phyloP scores from a whole-genome alignment of 2,113 vertebrate genomes.

The Microcebus tavaratra region DNA sequence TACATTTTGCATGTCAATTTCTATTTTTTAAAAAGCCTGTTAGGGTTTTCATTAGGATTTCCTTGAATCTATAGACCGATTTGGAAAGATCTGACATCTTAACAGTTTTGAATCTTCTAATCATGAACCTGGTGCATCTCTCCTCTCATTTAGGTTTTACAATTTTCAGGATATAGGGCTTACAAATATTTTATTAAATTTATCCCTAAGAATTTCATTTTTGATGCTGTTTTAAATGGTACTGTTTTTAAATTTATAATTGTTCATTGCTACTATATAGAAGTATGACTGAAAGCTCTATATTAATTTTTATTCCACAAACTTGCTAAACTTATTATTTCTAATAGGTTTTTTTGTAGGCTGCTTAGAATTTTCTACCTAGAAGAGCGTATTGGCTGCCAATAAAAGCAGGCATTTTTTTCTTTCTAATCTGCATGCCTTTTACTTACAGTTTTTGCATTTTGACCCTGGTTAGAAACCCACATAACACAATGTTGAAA shows the following conservation, averaged over 20 bases:
- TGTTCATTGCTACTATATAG: not conserved
- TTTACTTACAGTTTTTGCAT: not conserved
- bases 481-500: not conserved
- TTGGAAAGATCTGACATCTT: not conserved
- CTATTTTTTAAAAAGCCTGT: not conserved
- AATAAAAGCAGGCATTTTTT: not conserved
- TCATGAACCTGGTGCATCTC: not conserved
- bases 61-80: not conserved
- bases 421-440: not conserved
- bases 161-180: not conserved
- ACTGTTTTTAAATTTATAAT: not conserved
- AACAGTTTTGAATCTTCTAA: not conserved
- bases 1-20: not conserved
- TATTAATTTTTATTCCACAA: not conserved
- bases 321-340: not conserved
- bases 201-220: not conserved
- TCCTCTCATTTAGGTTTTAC: not conserved
- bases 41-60: not conserved
- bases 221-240: not conserved
- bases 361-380: constrained; percentile 19
- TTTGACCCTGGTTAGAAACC: not conserved
- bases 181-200: not conserved
- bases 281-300: constrained; percentile 5
- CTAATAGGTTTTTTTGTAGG: not conserved
- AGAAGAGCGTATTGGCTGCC: not conserved